Evolutionary conservation across 2,888 invertebrate species (phyloP).

Genomic region (Drosophila prostipennis): DNA sequence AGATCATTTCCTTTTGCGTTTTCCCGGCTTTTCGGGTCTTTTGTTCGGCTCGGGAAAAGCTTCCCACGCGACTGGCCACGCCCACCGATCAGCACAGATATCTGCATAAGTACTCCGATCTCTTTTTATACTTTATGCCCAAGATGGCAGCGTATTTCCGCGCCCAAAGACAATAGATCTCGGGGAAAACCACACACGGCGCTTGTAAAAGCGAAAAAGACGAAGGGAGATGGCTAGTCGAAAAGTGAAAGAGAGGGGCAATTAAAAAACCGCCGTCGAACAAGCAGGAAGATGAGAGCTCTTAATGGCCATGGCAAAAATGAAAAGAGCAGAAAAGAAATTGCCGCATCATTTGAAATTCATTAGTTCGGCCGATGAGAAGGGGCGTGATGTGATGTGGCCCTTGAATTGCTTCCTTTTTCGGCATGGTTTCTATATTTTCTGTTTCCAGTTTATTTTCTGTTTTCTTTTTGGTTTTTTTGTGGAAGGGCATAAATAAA

Average conservation of each 20-base stretch:
- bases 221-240: conserved; percentile 1
- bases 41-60: conserved; percentile 8
- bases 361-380: conserved; percentile 59
- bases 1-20: background rate
- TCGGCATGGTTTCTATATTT: conserved; percentile 21
- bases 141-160: conserved; percentile 50
- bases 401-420: conserved; percentile 55
- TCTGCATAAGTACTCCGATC: conserved; percentile 6
- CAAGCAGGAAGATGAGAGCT: conserved; percentile 59
- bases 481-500: conserved; percentile 65
- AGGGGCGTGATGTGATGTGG: conserved; percentile 47
- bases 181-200: conserved; percentile 46
- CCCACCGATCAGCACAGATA: conserved; percentile 15
- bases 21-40: conserved; percentile 1
- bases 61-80: conserved; percentile 43
- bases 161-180: conserved; percentile 57
- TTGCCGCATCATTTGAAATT: conserved; percentile 77
- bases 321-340: conserved; percentile 50
- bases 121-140: background rate
- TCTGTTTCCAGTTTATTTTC: background rate
- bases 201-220: background rate
- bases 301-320: conserved; percentile 48
- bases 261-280: conserved; percentile 62
- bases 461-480: conserved; percentile 1
- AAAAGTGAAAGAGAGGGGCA: conserved; percentile 42